These are phyloP conservation scores for Ennomos quercinarius DNA, from an alignment of 2,888 invertebrate species.

Conservation along the genomic window DNA sequence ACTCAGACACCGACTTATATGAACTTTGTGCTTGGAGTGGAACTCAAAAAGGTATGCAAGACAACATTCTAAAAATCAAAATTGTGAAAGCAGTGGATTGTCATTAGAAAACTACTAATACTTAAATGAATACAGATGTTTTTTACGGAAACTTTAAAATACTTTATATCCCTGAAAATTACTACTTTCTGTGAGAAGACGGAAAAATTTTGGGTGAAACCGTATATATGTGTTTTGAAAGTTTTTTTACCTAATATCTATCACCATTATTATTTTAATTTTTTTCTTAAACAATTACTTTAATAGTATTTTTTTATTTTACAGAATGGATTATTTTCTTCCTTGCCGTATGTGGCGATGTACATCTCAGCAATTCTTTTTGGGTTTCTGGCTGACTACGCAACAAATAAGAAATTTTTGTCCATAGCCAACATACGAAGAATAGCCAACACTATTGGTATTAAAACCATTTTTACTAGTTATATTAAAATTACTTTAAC, in stretches of 20 bases:
- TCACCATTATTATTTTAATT: no score
- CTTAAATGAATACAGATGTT: no score
- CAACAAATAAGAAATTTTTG: conserved; percentile 56
- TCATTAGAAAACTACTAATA: no score
- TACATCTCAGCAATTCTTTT: conserved; percentile 71
- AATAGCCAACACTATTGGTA: conserved; percentile 77
- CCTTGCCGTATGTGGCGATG: conserved; percentile 81
- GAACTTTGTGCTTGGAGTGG: conserved; percentile 84
- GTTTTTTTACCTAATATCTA: no score
- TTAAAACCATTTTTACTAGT: conserved; percentile 11
- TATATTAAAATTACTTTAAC: background rate
- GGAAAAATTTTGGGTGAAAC: no score
- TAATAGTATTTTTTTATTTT: conserved; percentile 33
- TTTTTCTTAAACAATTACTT: no score
- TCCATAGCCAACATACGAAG: conserved; percentile 60
- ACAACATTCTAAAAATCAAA: no score
- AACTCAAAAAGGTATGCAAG: conserved; percentile 82
- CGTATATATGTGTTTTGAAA: no score
- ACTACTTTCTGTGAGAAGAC: no score
- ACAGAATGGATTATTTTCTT: conserved; percentile 80
- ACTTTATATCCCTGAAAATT: no score
- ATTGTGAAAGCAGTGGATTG: no score
- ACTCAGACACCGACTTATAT: conserved; percentile 89
- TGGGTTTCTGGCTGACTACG: conserved; percentile 58
- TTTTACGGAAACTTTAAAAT: no score